phyloP scores from a whole-genome alignment of 2,113 vertebrate genomes.

The Aspidoscelis tigris region DNA sequence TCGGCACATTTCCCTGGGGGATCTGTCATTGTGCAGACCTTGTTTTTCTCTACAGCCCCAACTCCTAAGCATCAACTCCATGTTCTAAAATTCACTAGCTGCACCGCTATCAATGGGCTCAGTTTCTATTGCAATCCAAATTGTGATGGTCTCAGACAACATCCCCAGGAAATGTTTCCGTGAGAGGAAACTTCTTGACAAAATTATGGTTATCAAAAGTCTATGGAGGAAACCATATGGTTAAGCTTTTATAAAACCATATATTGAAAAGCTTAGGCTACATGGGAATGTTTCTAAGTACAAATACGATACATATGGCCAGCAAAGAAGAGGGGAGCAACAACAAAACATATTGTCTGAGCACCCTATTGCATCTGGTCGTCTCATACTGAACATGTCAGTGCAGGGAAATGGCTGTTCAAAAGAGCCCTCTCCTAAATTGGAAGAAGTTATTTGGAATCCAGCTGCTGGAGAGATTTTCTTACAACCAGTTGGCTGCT shows the following conservation, averaged over 20 bases:
- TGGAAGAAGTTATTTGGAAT: constrained; percentile 54
- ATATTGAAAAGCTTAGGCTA: not conserved
- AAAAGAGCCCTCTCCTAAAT: constrained; percentile 52
- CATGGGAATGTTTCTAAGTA: not conserved
- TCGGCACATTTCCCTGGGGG: no score
- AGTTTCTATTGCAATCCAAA: not conserved
- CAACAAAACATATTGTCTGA: constrained; percentile 22
- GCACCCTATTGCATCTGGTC: constrained; percentile 27
- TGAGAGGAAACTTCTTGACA: not conserved
- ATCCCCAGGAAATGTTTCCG: not conserved
- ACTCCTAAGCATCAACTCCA: no score
- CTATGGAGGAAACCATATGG: not conserved
- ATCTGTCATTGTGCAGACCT: no score
- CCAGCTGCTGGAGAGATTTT: constrained; percentile 64
- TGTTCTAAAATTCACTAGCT: no score
- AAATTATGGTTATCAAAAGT: not conserved
- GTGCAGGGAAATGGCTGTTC: constrained; percentile 18
- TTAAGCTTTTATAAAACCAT: not conserved
- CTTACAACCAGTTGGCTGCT: constrained; percentile 65
- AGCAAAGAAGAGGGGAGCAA: not conserved
- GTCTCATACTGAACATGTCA: not conserved
- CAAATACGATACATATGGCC: fast-evolving
- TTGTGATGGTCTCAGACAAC: not conserved
- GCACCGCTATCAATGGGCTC: not conserved
- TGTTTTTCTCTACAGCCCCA: no score